Evolutionary conservation across 2,113 vertebrate genomes (phyloP).

Genomic region (Corythaixoides concolor): DNA sequence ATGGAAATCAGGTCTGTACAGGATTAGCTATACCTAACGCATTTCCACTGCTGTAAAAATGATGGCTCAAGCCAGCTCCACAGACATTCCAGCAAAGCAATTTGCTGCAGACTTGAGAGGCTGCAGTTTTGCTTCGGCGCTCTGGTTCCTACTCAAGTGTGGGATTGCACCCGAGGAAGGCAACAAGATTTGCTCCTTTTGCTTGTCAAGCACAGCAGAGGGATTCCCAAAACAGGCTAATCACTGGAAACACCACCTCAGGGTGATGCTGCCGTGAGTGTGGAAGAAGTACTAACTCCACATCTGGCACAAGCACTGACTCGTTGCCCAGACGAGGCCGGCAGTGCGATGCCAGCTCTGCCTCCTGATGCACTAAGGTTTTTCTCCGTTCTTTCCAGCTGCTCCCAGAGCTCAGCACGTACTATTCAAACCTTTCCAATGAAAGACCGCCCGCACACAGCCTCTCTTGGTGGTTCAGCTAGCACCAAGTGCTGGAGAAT

Average conservation of each 20-base stretch:
- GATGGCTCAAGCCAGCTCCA: not conserved
- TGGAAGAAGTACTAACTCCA: not conserved
- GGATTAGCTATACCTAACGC: not conserved
- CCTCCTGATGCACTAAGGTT: fast-evolving
- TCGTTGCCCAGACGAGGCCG: fast-evolving
- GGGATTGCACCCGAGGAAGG: not conserved
- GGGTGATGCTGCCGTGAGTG: not conserved
- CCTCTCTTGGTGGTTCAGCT: not conserved
- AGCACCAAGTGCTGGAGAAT: too few relatives aligned
- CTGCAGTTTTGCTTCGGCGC: fast-evolving
- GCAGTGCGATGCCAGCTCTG: fast-evolving
- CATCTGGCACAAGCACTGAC: not conserved
- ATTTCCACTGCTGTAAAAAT: not conserved
- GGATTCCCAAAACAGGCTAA: not conserved
- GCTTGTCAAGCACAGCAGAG: not conserved
- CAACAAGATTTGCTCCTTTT: not conserved
- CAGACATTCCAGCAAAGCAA: not conserved
- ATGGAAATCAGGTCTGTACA: not conserved
- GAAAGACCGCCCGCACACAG: fast-evolving
- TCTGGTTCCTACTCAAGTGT: fast-evolving
- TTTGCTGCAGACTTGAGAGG: not conserved
- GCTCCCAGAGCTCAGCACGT: not conserved
- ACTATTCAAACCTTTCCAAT: not conserved
- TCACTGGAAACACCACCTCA: not conserved
- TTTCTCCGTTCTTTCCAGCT: not conserved